These are phyloP conservation scores for Lutraria lutraria DNA, from an alignment of 2,888 invertebrate species.

Conservation along the genomic window DNA sequence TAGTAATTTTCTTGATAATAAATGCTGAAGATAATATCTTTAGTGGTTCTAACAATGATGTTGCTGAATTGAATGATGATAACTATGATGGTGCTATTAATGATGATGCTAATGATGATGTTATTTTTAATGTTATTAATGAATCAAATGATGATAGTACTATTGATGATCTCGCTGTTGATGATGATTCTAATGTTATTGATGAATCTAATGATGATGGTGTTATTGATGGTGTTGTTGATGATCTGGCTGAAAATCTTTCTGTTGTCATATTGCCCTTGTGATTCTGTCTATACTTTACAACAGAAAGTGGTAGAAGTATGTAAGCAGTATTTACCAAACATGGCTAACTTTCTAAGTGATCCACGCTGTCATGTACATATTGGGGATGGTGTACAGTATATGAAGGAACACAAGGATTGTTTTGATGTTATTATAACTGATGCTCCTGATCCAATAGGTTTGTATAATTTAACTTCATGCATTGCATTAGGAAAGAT, in stretches of 20 bases:
- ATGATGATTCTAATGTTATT: not conserved
- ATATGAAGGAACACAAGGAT: conserved; percentile 93
- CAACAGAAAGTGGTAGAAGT: conserved; percentile 93
- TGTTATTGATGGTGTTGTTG: not conserved
- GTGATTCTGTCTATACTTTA: not conserved
- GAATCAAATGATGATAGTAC: no score
- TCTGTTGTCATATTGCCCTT: not conserved
- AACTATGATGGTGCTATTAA: no score
- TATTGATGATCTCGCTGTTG: no score
- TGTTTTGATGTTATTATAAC: conserved; percentile 99
- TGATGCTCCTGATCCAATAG: conserved; percentile 98
- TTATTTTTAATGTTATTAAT: no score
- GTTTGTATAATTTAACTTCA: conserved; percentile 86
- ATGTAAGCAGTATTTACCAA: conserved; percentile 95
- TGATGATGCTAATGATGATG: no score
- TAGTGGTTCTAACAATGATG: no score
- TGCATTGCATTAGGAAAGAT: no score
- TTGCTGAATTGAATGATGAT: no score
- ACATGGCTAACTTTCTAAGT: conserved; percentile 95
- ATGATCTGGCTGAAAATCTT: not conserved
- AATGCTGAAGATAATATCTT: no score
- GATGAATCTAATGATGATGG: not conserved
- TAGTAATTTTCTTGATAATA: no score
- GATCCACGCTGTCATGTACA: conserved; percentile 93
- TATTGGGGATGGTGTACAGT: conserved; percentile 97